Evolutionary conservation across 2,113 vertebrate species (phyloP).

Genomic region (Engystomops pustulosus): DNA sequence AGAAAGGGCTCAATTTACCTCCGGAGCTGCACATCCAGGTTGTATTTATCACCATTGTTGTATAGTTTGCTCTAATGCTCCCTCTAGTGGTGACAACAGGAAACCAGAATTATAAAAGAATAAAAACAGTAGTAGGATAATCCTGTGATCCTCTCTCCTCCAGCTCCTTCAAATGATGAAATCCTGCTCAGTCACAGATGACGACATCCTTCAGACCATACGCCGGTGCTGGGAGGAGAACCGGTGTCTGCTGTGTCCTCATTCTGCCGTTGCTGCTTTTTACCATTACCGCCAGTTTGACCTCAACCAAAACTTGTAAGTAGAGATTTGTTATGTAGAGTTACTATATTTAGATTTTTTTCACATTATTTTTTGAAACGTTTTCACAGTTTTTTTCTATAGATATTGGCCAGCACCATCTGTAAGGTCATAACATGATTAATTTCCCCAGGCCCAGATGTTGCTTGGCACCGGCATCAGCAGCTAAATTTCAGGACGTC

Average conservation of each 20-base stretch:
- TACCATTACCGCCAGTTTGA: constrained; percentile 70
- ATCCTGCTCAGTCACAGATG: constrained; percentile 65
- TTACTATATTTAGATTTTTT: neutral
- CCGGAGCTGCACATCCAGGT: constrained; percentile 74
- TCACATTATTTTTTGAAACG: neutral
- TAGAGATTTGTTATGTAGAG: neutral
- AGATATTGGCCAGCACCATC: neutral
- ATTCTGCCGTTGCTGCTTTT: constrained; percentile 73
- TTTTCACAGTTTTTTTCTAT: neutral
- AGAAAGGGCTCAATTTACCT: constrained; percentile 71
- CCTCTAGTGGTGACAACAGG: no score
- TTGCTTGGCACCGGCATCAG: constrained; percentile 87
- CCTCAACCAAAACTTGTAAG: constrained; percentile 58
- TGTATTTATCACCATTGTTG: no score
- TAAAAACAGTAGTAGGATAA: no score
- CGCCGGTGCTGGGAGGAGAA: constrained; percentile 77
- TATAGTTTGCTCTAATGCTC: no score
- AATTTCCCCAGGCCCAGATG: constrained; percentile 69
- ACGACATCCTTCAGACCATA: constrained; percentile 71
- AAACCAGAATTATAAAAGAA: neutral
- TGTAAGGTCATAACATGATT: no score
- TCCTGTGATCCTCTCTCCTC: neutral
- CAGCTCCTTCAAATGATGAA: constrained; percentile 67
- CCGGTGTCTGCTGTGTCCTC: constrained; percentile 75
- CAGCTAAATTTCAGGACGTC: constrained; percentile 85